Evolutionary conservation across 2,113 vertebrate species (phyloP), one percentile per base, ranked within the genome.

Genomic region (Oceanites oceanicus): DNA sequence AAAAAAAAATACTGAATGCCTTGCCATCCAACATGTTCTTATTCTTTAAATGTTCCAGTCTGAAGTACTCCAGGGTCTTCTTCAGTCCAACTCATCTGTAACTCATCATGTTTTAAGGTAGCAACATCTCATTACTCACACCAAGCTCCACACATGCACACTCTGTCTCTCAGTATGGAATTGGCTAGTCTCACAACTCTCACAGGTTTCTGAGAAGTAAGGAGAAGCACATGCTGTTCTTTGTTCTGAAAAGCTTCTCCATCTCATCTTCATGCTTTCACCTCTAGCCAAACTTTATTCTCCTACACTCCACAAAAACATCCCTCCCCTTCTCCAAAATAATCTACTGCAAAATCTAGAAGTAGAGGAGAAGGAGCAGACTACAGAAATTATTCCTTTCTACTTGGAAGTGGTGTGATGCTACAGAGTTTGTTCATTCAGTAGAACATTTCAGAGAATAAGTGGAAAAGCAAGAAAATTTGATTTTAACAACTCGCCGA

Each of bases 91-190:
- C 7, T 66, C 59, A 77, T 18, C n/a, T n/a, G 52, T 19, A 76
- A 68, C 30, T 38, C 45, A 55, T 22, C 27, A 26, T 7, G 5
- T 74, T 72, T 63, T 88, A 77, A 67, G n/a, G 36, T 15, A 86
- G n/a, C n/a, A 77, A 32, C 11, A 23, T 67, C 42, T 67, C 74
- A 55, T 63, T 55, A 81, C 12, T 62, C 42, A 52, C 47, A 25
- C 11, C 63, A 63, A 34, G 36, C 45, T 40, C 62, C 50, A 68
- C 38, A 32, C 53, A 42, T 1, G 13, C 34, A 49, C 0, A 0
- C 13, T 21, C 75, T 62, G 20, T 44, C 59, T 62, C 29, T 84
- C n/a, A n/a, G 27, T 18, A n/a, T 4, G 10, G 40, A 70, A 49
- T 17, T 18, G 7, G 26, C 65, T 40, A 32, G 11, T 70, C 53